These are phyloP conservation scores for Caligus rogercresseyi DNA, from an alignment of 1,140 invertebrate genomes.

Conservation along the genomic window DNA sequence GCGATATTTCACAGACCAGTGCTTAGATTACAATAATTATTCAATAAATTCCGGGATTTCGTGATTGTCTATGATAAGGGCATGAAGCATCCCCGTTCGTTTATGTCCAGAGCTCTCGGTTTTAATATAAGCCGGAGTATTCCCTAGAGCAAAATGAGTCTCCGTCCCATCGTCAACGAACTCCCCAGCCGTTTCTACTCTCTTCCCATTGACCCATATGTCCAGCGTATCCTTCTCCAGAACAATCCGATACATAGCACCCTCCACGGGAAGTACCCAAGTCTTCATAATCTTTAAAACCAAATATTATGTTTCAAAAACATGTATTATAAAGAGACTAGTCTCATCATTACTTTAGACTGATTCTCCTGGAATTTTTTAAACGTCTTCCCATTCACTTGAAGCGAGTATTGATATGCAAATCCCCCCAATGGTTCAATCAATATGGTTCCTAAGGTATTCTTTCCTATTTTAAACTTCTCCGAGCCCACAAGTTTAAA, in stretches of 20 bases:
- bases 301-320: not conserved
- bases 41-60: conserved; percentile 23
- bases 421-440: conserved; percentile 61
- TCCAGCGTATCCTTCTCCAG: conserved; percentile 61
- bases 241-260: conserved; percentile 40
- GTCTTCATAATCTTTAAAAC: conserved; percentile 35
- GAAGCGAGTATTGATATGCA: conserved; percentile 53
- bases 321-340: not conserved
- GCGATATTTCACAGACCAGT: no score
- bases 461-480: conserved; percentile 38
- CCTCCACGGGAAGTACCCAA: conserved; percentile 36
- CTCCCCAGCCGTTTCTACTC: conserved; percentile 44
- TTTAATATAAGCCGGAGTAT: conserved; percentile 39
- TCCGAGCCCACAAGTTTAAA: conserved; percentile 59
- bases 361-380: conserved; percentile 58
- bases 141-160: conserved; percentile 47
- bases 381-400: conserved; percentile 52
- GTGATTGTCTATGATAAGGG: conserved; percentile 24
- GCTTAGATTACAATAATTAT: no score
- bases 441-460: conserved; percentile 34
- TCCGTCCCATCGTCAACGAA: conserved; percentile 64
- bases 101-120: conserved; percentile 36
- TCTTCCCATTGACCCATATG: conserved; percentile 55
- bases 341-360: conserved; percentile 33
- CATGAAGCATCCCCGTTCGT: conserved; percentile 25